Evolutionary conservation across 2,113 vertebrate species (phyloP).

Genomic region (Laticauda laticaudata): DNA sequence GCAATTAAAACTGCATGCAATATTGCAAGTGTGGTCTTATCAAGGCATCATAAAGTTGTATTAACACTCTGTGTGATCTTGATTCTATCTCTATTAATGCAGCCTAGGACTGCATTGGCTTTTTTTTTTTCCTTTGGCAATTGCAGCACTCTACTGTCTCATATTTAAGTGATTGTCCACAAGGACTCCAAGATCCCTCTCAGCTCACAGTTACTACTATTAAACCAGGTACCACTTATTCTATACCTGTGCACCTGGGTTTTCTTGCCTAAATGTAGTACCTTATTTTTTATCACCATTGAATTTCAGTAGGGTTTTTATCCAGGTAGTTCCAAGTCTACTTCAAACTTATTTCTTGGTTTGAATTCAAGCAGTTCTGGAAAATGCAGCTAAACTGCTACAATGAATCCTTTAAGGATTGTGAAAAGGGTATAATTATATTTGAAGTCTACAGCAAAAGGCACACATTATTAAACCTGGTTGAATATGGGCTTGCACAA

Average conservation of each 20-base stretch:
- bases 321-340: neutral
- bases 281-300: neutral
- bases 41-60: neutral
- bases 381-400: neutral
- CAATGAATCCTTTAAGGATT: neutral
- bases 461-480: neutral
- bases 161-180: neutral
- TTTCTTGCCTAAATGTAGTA: neutral
- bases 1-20: neutral
- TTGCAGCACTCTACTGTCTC: neutral
- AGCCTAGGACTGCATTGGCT: neutral
- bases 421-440: neutral
- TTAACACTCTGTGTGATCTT: neutral
- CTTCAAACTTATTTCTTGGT: neutral
- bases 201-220: neutral
- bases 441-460: neutral
- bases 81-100: neutral
- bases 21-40: neutral
- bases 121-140: neutral
- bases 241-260: neutral
- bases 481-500: neutral
- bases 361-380: neutral
- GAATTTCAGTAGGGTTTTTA: neutral
- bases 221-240: neutral
- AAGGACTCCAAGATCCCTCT: neutral